Base-by-base conservation (phyloP, 2,113 vertebrate species). In the Probosciger aterrimus region DNA sequence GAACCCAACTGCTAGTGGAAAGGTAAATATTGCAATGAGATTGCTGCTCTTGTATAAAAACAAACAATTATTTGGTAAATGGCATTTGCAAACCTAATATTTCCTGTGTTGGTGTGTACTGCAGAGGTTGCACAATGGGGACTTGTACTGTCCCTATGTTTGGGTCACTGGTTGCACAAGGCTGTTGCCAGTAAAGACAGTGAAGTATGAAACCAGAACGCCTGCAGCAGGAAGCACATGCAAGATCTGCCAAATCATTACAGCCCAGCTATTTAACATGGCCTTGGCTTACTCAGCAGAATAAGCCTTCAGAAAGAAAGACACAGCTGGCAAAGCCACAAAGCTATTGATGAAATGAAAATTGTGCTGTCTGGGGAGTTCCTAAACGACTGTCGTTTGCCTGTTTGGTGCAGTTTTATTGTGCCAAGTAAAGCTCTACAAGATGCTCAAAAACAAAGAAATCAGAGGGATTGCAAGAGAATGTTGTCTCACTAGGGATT, bases 231-330 rank as follows among this genome's bases (percentile, higher is more conserved):
- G 88, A 95, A 96, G 88, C 89, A 83, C 49, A 84, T 22, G 74
- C 25, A 69, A 41, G 84, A 67, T 64, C 80, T 96, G 97, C 97
- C 97, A 98, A 97, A 96, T 96, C 92, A 89, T 97, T 96, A 97
- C 16, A 6, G 93, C 63, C 88, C 67, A 71, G 85, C 92, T 96
- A 93, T 97, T 97, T 95, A 95, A 96, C 47, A 46, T 27, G 60
- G 81, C 77, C 82, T 95, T 95, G 96, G 90, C 93, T 96, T 97
- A 94, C 93, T 97, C 96, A 97, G 96, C 97, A 97, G 84, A 94
- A 94, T 37, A 90, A 93, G 53, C 53, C 86, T 89, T 88, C 62
- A 94, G 63, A 92, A 86, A 84, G 79, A 92, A n/a, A 49, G 96
- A 94, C 94, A 63, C 9, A 92, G 68, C 86, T 94, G 95, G 97